These are phyloP conservation scores for Hypotaenidia okinawae DNA, from an alignment of 2,797 vertebrate genomes.

Conservation along the genomic window DNA sequence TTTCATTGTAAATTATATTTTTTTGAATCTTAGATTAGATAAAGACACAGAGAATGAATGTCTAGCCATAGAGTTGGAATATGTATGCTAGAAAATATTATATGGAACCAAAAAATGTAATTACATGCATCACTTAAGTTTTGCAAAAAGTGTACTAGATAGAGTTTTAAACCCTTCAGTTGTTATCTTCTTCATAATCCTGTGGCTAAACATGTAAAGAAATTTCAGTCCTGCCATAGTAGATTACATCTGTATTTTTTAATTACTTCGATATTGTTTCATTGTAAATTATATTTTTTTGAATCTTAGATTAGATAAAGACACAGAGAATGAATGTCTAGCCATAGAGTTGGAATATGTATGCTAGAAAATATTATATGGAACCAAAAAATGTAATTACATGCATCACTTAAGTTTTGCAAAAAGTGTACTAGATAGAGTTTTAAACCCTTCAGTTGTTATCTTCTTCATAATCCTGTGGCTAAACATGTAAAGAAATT, in stretches of 20 bases:
- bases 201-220: too few species aligned
- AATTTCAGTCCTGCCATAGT: not conserved
- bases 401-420: constrained; percentile 6
- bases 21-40: not conserved
- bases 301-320: not conserved
- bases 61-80: not conserved
- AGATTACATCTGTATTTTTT: not conserved
- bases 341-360: not conserved
- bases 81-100: not conserved
- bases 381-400: not conserved
- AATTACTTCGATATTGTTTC: not conserved
- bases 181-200: too few species aligned
- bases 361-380: not conserved
- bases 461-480: constrained; percentile 6
- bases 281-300: not conserved
- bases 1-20: not conserved
- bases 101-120: not conserved
- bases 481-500: constrained; percentile 39
- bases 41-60: not conserved
- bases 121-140: constrained; percentile 7
- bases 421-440: not conserved
- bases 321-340: not conserved
- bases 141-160: not conserved
- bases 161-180: too few species aligned
- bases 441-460: constrained; percentile 27